These are phyloP conservation scores for Micromussa lordhowensis DNA, from an alignment of 92 coral and sea anemone genomes.

Conservation along the genomic window DNA sequence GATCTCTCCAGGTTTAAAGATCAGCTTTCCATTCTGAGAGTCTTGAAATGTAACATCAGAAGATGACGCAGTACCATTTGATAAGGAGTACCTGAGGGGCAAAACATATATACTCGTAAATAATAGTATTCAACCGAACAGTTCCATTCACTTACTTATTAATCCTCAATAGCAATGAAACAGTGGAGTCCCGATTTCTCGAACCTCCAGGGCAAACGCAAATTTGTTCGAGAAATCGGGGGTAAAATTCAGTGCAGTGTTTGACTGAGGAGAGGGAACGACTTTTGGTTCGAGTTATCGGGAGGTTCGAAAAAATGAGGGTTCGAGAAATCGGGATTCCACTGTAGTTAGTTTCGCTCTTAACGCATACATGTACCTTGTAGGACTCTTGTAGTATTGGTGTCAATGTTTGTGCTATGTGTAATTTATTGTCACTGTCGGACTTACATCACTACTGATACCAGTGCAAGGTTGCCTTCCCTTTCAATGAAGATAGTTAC, in stretches of 20 bases:
- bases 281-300: too few relatives aligned
- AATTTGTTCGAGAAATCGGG: too few relatives aligned
- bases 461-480: conserved; percentile 22
- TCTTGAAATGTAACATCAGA: conserved; percentile 8
- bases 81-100: conserved; percentile 15
- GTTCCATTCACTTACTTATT: too few relatives aligned
- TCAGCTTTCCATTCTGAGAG: neutral
- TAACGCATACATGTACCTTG: neutral
- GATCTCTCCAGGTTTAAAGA: conserved; percentile 23
- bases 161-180: too few relatives aligned
- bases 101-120: neutral
- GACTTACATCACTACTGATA: conserved; percentile 13
- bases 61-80: neutral
- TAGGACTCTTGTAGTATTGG: neutral
- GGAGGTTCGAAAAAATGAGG: too few relatives aligned
- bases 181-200: too few relatives aligned
- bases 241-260: too few relatives aligned
- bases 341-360: too few relatives aligned
- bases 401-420: neutral
- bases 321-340: too few relatives aligned
- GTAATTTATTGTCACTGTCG: neutral
- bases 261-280: too few relatives aligned
- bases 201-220: too few relatives aligned
- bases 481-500: conserved; percentile 15
- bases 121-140: neutral